A percentile compares a stretch with the other conserved stretches of the same genome.
Conservation (phyloP, 2,888 invertebrate species). For the Athalia rosae region DNA sequence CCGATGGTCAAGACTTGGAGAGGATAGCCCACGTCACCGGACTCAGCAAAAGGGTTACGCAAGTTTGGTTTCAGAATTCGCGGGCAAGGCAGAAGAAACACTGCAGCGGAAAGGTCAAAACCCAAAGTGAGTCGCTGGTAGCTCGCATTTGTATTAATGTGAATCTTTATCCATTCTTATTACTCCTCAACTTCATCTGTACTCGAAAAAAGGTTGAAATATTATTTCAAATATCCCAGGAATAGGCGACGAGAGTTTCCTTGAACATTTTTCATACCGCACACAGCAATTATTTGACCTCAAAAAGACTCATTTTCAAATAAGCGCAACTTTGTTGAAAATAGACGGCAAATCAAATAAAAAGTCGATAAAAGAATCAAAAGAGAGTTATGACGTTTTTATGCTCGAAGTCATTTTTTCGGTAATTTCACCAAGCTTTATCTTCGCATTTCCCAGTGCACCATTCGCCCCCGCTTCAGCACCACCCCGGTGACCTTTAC, state of each 20-base stretch:
- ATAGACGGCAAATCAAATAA: no score
- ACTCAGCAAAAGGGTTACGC: slow-evolving; percentile 95
- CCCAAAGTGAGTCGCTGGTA: slow-evolving; percentile 68
- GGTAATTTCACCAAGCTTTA: not conserved
- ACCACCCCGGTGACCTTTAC: slow-evolving; percentile 64
- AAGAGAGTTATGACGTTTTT: no score
- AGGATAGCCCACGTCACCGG: slow-evolving; percentile 98
- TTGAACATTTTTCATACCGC: no score
- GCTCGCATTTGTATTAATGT: no score
- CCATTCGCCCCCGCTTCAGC: slow-evolving; percentile 66
- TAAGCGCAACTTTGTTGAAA: no score
- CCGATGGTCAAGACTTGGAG: slow-evolving; percentile 98
- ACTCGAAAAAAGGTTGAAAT: no score
- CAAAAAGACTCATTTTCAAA: no score
- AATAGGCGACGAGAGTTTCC: no score
- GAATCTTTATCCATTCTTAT: not conserved
- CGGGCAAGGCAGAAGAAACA: slow-evolving; percentile 97
- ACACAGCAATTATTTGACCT: no score
- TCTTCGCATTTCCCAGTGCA: slow-evolving; percentile 58
- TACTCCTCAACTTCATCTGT: not conserved
- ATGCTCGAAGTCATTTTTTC: not conserved
- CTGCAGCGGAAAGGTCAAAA: slow-evolving; percentile 90
- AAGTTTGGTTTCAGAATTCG: slow-evolving; percentile 98
- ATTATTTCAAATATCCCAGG: no score
- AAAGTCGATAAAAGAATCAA: no score